A percentile compares a stretch with the other conserved stretches of the same genome.
These are phyloP conservation scores for Lophius piscatorius DNA, from an alignment of 2,113 vertebrate genomes.

Conservation along the genomic window DNA sequence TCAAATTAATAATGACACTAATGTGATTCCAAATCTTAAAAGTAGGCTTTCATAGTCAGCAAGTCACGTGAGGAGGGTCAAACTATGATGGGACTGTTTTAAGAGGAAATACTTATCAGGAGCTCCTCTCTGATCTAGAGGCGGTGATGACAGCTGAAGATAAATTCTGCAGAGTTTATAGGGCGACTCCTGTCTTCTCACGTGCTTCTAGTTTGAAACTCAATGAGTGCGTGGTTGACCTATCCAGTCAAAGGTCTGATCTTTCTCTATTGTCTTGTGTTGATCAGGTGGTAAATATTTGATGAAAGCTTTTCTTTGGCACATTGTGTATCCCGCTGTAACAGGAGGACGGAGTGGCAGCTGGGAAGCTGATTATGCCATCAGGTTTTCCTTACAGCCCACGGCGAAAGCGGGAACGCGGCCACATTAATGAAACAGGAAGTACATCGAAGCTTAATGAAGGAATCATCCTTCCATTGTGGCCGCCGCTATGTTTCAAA, in stretches of 20 bases:
- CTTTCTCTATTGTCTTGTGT: constrained; percentile 71
- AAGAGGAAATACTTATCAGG: not conserved
- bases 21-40: no score
- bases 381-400: constrained; percentile 72
- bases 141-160: no score
- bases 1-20: no score
- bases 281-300: constrained; percentile 88
- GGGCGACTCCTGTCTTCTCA: constrained; percentile 30
- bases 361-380: constrained; percentile 78
- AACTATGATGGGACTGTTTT: no score
- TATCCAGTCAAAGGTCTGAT: constrained; percentile 77
- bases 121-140: no score
- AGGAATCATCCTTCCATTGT: not conserved
- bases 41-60: no score
- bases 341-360: constrained; percentile 80
- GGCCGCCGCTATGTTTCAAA: constrained; percentile 3
- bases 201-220: constrained; percentile 61
- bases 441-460: not conserved
- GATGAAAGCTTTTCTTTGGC: constrained; percentile 80
- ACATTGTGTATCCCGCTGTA: constrained; percentile 71
- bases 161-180: not conserved
- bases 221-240: constrained; percentile 58
- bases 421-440: constrained; percentile 14
- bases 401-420: constrained; percentile 12
- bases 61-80: no score